Conservation (phyloP, 2,797 vertebrate genomes). For the Eulemur albifrons region DNA sequence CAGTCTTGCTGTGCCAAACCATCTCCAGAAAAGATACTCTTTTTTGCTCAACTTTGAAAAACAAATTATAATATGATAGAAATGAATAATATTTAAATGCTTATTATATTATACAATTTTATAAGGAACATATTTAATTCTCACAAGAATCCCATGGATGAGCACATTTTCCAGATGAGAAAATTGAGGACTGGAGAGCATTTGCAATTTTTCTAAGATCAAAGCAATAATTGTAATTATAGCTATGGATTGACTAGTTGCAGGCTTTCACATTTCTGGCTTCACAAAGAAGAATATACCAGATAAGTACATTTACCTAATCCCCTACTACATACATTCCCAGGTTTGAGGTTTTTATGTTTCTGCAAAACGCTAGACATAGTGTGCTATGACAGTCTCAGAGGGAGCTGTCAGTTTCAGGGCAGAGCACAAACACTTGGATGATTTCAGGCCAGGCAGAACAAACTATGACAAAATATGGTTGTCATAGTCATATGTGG, state of each 20-base stretch:
- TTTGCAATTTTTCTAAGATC: not conserved
- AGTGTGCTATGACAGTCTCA: not conserved
- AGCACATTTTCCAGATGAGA: not conserved
- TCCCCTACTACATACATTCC: not conserved
- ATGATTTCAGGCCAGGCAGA: not conserved
- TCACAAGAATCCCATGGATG: not conserved
- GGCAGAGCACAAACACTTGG: not conserved
- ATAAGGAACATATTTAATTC: not conserved
- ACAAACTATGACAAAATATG: not conserved
- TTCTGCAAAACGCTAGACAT: not conserved
- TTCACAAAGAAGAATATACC: not conserved
- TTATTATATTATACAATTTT: not conserved
- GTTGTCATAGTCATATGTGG: accelerated
- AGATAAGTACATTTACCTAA: not conserved
- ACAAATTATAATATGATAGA: not conserved
- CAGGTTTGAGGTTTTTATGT: not conserved
- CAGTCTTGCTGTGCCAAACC: not conserved
- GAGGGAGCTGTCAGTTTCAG: not conserved
- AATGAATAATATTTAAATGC: not conserved
- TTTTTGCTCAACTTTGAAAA: not conserved
- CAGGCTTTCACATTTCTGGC: not conserved
- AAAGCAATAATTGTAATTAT: not conserved
- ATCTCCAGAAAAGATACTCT: not conserved
- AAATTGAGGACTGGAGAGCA: not conserved
- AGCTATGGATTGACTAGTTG: not conserved